Evolutionary conservation across 2,113 vertebrate genomes (phyloP), one percentile per base, ranked within the genome.

Genomic region (Gnathonemus echidnorhynchus): DNA sequence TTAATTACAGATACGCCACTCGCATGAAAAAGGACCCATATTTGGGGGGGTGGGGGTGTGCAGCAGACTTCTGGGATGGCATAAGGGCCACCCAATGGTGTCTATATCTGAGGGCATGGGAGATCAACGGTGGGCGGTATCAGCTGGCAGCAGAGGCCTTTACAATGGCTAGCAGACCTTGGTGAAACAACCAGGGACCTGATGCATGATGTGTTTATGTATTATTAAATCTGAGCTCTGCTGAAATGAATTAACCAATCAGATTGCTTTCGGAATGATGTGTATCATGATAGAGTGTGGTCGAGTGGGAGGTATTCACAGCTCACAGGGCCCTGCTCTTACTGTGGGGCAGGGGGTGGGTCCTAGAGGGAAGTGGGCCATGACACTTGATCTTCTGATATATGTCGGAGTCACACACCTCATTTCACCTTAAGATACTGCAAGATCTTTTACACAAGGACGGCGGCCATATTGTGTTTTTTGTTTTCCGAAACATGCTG

Each of bases 1-100:
- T 93, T 93, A 94, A 95, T 94, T 95, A 93, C 90, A 91, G 86
- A 45, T 84, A 89, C 92, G 89, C 83, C 87, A 93, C 91, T 56
- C 39, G 19, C 46, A 58, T 86, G 53, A 87, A 85, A 58, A 52
- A 48, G 48, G 66, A 56, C 49, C 70, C 11, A 62, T 48, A 90
- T 90, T 88, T 86, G 2, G 35, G 86, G 17, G 35, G 27, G 62
- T n/a, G 35, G 48, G 62, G 24, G 49, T 4, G 48, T n/a, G 42
- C 46, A 35, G 77, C 35, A n/a, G 74, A 35, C 27, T 56, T 86
- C 86, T 56, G 85, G 7, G 58, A n/a, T 3, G 21, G 58, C 21
- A 62, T 2, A 62, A 62, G 58, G 15, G 6, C 24, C 21, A 3
- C 8, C 6, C 58, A n/a, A 9, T 74, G 89, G 89, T 90, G 42